A percentile compares a stretch with the other conserved stretches of the same genome.
These are phyloP conservation scores for Lycaena phlaeas DNA, from an alignment of 2,888 invertebrate genomes.

Conservation along the genomic window DNA sequence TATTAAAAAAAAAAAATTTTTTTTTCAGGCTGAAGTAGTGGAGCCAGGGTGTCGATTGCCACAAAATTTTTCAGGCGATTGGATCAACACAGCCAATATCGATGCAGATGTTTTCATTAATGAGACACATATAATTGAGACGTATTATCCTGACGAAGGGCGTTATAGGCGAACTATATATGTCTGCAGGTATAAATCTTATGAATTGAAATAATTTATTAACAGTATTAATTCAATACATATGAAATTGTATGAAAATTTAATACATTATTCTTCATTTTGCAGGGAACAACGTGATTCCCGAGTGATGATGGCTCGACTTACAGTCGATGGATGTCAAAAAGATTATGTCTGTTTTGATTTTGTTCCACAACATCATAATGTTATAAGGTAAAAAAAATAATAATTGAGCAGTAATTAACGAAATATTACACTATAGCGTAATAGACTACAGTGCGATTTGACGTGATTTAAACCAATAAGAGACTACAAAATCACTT, in stretches of 20 bases:
- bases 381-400: constrained; percentile 78
- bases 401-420: neutral
- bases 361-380: constrained; percentile 95
- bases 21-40: constrained; percentile 87
- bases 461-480: too few relatives aligned
- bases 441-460: too few relatives aligned
- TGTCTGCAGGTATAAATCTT: constrained; percentile 83
- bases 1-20: too few relatives aligned
- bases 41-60: constrained; percentile 93
- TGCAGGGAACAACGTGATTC: constrained; percentile 88
- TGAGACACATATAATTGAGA: constrained; percentile 96
- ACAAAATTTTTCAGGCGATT: constrained; percentile 93
- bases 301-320: constrained; percentile 94
- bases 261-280: constrained; percentile 10
- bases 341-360: constrained; percentile 98
- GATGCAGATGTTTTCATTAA: constrained; percentile 96
- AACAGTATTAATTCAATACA: too few relatives aligned
- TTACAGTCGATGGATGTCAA: constrained; percentile 97
- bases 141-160: constrained; percentile 93
- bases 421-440: too few relatives aligned
- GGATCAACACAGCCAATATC: constrained; percentile 98
- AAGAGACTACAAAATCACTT: too few relatives aligned
- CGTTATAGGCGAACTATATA: constrained; percentile 91
- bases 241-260: neutral
- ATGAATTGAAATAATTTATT: neutral